Base-by-base conservation (phyloP, 2,113 vertebrate species). In the Dolichotis patagonum region DNA sequence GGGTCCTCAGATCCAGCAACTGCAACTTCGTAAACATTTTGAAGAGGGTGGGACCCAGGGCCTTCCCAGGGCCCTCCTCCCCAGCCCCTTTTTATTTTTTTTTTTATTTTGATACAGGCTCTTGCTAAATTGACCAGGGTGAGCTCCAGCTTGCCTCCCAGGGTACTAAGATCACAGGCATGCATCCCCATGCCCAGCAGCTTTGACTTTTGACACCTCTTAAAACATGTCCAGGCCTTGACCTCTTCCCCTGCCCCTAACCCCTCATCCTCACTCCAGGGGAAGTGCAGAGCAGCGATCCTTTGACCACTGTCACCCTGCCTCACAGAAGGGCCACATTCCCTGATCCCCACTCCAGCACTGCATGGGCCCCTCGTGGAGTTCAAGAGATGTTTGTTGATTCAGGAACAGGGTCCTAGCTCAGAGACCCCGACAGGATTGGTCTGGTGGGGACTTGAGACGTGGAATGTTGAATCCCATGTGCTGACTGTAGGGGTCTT, bases 311-410 rank as follows among this genome's bases (percentile, higher is more conserved):
- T 5, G 5, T 49, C 7, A 41, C 16, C 69, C 58, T 4, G 5
- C 2, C 5, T 43, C 30, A 58, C 5, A 12, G n/a, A 17, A 62
- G 46, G 35, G 20, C 13, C 28, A 0, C 0, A 26, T 65, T 73
- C n/a, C 71, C 71, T 73, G 20, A 1, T 73, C 20, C 22, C 22
- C 19, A 41, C 22, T 38, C 3, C 67, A 4, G 38, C 38, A 73
- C 38, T 2, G 2, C n/a, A 20, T 38, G 19, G 19, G n/a, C 16
- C 69, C 69, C 8, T 24, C 35, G 19, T 54, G 30, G 43, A 67
- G 22, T 9, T 38, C 54, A 2, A 1, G 0, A 30, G 35, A 17
- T 7, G 12, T 46, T 1, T 30, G 24, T 8, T 69, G 38, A 38
- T 14, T 5, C 32, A 30, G 38, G 65, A 85, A 46, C 20, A 0